Conservation (phyloP, 1,140 invertebrate genomes). For the Heterodera schachtii region DNA sequence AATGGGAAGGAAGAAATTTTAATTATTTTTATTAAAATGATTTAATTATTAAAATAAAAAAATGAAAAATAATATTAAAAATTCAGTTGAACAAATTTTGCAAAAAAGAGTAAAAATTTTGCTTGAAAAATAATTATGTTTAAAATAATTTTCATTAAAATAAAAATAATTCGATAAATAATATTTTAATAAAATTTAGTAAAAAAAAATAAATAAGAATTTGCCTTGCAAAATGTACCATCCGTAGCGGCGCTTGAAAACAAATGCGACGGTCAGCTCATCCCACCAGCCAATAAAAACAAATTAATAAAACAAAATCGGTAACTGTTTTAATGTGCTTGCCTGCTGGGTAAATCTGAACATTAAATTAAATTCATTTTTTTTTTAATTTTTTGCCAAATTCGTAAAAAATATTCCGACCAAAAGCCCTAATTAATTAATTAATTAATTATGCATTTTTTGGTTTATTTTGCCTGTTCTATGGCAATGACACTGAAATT, state of each 20-base stretch:
- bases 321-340: not conserved
- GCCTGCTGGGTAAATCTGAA: constrained; percentile 61
- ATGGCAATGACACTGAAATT: constrained; percentile 64
- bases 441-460: too few relatives aligned
- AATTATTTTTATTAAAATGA: not conserved
- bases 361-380: not conserved
- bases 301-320: not conserved
- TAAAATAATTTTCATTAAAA: not conserved
- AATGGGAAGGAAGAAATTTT: too few relatives aligned
- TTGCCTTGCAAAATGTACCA: constrained; percentile 63
- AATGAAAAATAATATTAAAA: not conserved
- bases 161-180: not conserved
- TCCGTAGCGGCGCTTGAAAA: constrained; percentile 62
- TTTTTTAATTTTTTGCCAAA: too few relatives aligned
- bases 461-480: constrained; percentile 51
- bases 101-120: not conserved
- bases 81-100: not conserved
- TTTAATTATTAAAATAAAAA: constrained; percentile 3
- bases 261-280: constrained; percentile 62
- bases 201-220: not conserved
- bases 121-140: not conserved
- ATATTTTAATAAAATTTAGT: too few relatives aligned
- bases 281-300: constrained; percentile 59
- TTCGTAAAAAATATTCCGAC: not conserved
- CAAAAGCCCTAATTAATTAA: not conserved